Base-by-base conservation (phyloP, 2,888 invertebrate species). In the Tachina grossa region DNA sequence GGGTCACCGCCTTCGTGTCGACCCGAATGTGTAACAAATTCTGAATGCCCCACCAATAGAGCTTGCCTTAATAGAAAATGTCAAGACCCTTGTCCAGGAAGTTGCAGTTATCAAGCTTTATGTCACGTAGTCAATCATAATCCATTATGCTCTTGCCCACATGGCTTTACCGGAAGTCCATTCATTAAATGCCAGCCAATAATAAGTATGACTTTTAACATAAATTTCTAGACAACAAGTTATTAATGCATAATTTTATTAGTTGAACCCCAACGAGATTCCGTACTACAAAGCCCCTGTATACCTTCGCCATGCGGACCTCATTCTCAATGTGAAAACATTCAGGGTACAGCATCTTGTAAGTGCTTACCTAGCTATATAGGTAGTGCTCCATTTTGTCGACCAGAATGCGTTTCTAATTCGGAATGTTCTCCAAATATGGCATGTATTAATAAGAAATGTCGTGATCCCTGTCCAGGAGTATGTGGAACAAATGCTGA, bases 361-460 rank as follows among this genome's bases (percentile, higher is more conserved):
- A 95, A 95, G 57, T 97, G 97, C 89, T 93, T 96, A 19, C 94
- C 94, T 9, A 94, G 94, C 55, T 96, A 93, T 89, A 93, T 95
- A 55, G 96, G 96, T 57, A 94, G 93, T 86, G 96, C 96, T 53
- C 96, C 96, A 22, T 94, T 94, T 55, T 96, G 96, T 89, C 93
- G 96, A 87, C 96, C 96, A 8, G 96, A 96, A 92, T 96, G 96
- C 90, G 93, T 95, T 39, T 94, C 95, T 1, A 96, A 95, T 88
- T 94, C 96, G 1, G 96, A 97, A 90, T 97, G 97, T 92, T 92
- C 95, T 47, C 93, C 94, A 85, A 94, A 95, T 89, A 93, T 94
- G 91, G 96, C 96, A 1, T 96, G 96, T 88, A 95, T 95, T 80
- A 96, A 96, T 90, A 95, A 95, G 87, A 96, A 96, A 93, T 97